A percentile compares a stretch with the other conserved stretches of the same genome.
Conservation (phyloP, 2,888 invertebrate species). For the Phaonia tiefii region DNA sequence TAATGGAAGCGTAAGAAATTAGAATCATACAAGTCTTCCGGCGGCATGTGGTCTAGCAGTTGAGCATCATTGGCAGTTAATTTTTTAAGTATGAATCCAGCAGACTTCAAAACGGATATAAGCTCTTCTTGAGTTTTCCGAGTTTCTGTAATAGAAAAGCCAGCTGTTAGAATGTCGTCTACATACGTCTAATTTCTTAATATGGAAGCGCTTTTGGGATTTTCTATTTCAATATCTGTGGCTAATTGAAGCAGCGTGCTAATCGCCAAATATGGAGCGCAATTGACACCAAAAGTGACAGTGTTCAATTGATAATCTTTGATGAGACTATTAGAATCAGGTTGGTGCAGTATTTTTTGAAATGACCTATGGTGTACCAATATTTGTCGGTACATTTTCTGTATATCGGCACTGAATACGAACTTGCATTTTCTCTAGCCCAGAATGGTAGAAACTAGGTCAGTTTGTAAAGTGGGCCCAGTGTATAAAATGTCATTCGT, state of each 20-base stretch:
- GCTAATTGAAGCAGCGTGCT: conserved; percentile 17
- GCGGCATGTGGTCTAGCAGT: conserved; percentile 14
- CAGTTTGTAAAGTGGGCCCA: background rate
- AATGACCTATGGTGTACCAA: conserved; percentile 51
- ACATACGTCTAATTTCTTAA: conserved; percentile 21
- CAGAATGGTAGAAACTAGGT: background rate
- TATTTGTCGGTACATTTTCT: conserved; percentile 61
- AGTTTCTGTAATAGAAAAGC: conserved; percentile 18
- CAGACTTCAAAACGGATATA: background rate
- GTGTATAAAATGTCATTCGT: too few species aligned
- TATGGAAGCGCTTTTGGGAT: conserved; percentile 5
- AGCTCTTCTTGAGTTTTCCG: background rate
- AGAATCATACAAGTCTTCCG: conserved; percentile 37
- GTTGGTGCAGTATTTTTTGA: conserved; percentile 63
- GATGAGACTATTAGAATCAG: background rate
- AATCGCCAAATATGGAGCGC: conserved; percentile 23
- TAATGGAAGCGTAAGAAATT: conserved; percentile 21
- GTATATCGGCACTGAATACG: conserved; percentile 63
- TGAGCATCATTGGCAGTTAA: background rate
- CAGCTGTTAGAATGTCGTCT: conserved; percentile 19
- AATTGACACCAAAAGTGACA: conserved; percentile 28
- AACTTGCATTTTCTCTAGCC: conserved; percentile 44
- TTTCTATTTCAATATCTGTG: background rate
- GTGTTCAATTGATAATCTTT: conserved; percentile 29
- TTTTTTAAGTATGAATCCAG: conserved; percentile 1